These are phyloP conservation scores for Hemithea aestivaria DNA, from an alignment of 2,888 invertebrate genomes.

Conservation along the genomic window DNA sequence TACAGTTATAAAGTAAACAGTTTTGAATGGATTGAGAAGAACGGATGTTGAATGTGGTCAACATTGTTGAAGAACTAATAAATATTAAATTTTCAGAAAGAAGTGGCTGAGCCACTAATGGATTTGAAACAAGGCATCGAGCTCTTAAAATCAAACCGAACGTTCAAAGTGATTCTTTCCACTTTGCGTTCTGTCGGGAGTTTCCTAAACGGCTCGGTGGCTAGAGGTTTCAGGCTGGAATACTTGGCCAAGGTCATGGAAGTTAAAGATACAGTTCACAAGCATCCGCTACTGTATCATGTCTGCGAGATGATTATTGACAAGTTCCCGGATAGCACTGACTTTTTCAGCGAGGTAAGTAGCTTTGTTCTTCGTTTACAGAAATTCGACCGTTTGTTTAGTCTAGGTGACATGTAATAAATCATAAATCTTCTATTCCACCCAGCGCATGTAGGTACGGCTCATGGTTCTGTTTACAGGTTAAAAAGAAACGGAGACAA, in stretches of 20 bases:
- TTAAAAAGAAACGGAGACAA: no score
- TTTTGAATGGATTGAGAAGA: no score
- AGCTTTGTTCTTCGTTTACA: neutral
- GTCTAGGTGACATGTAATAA: no score
- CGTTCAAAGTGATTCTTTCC: constrained; percentile 96
- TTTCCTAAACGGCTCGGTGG: constrained; percentile 95
- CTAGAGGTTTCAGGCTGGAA: constrained; percentile 98
- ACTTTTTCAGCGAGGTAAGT: constrained; percentile 96
- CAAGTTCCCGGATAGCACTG: constrained; percentile 95
- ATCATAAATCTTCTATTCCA: no score
- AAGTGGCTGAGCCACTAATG: constrained; percentile 99
- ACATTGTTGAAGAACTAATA: no score
- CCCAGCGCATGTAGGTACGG: no score
- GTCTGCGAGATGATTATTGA: constrained; percentile 98
- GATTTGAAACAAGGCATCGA: constrained; percentile 98
- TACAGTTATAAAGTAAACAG: no score
- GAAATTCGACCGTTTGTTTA: no score
- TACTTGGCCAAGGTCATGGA: constrained; percentile 98
- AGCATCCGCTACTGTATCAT: constrained; percentile 98
- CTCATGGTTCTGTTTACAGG: no score
- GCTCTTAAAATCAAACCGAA: constrained; percentile 92
- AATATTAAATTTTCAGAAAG: constrained; percentile 80
- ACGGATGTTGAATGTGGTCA: no score
- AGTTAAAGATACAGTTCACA: constrained; percentile 99
- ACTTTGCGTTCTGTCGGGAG: constrained; percentile 97